These are phyloP conservation scores for Thyatira batis DNA, from an alignment of 2,888 invertebrate genomes.

Conservation along the genomic window DNA sequence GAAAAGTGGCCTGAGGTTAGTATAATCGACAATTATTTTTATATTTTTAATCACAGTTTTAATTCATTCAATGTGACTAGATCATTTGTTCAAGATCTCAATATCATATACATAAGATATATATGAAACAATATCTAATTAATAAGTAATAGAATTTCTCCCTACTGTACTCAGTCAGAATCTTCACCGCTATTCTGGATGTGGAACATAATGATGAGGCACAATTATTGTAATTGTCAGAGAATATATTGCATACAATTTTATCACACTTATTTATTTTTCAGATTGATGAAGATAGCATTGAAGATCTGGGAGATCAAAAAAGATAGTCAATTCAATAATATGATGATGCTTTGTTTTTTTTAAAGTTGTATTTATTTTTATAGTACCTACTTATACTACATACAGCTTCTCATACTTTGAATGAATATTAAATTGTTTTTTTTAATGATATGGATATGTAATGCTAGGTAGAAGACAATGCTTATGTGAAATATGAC, in stretches of 20 bases:
- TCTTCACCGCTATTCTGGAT: too few species aligned
- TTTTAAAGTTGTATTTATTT: constrained; percentile 17
- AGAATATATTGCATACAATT: not conserved
- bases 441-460: too few species aligned
- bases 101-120: too few species aligned
- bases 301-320: constrained; percentile 96
- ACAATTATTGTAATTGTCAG: not conserved
- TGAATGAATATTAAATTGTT: too few species aligned
- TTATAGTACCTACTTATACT: not conserved
- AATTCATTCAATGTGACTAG: too few species aligned
- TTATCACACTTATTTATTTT: constrained; percentile 54
- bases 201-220: not conserved
- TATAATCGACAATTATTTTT: constrained; percentile 1
- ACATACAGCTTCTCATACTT: not conserved
- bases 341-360: constrained; percentile 44
- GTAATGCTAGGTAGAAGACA: too few species aligned
- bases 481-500: too few species aligned
- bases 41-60: not conserved
- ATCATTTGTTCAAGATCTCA: too few species aligned
- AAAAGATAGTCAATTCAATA: constrained; percentile 86
- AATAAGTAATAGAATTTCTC: too few species aligned
- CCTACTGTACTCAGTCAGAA: too few species aligned
- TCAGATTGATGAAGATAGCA: constrained; percentile 91
- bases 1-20: constrained; percentile 98
- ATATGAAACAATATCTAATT: too few species aligned